These are phyloP conservation scores for Pitangus sulphuratus DNA, from an alignment of 2,797 vertebrate genomes.

Conservation along the genomic window DNA sequence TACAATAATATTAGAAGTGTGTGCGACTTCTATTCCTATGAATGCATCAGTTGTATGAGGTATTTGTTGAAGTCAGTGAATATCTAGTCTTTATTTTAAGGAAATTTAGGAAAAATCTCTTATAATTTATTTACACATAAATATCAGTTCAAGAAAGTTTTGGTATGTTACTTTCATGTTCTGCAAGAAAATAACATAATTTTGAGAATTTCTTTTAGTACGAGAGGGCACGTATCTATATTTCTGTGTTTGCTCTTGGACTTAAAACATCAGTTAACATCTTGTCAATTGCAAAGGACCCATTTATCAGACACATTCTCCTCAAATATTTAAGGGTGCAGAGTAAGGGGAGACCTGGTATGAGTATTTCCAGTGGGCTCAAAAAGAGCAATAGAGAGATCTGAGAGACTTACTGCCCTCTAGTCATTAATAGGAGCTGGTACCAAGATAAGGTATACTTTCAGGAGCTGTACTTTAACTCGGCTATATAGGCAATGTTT, in stretches of 20 bases:
- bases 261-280: background rate
- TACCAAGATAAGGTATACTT: background rate
- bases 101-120: background rate
- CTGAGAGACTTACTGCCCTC: accelerated
- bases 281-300: background rate
- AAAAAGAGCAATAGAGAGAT: background rate
- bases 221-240: accelerated
- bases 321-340: background rate
- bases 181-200: background rate
- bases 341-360: background rate
- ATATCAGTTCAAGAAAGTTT: background rate
- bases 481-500: accelerated
- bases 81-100: background rate
- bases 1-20: background rate
- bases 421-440: accelerated
- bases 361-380: background rate
- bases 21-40: background rate
- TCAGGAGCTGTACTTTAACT: background rate
- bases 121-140: background rate
- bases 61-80: background rate
- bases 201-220: background rate
- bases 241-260: background rate
- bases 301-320: background rate
- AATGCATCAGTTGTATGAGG: background rate
- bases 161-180: background rate